Percentiles rank a stretch among this genome's conserved stretches.
These are phyloP conservation scores for Sphaeridia pumilis DNA, from an alignment of 2,888 invertebrate genomes.

Conservation along the genomic window DNA sequence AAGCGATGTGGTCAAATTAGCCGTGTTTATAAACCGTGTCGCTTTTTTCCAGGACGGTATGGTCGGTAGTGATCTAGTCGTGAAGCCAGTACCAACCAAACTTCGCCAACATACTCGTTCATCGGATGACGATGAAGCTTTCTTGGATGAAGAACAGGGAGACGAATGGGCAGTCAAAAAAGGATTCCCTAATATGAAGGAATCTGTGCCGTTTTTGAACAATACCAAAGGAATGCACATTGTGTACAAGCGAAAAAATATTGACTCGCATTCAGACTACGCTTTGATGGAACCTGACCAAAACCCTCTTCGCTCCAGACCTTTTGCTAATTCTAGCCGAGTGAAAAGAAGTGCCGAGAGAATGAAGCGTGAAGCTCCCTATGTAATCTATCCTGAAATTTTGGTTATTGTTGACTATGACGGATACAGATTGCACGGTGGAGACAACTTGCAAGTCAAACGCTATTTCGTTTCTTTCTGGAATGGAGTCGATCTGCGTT, in stretches of 20 bases:
- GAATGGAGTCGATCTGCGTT: slow-evolving; percentile 88
- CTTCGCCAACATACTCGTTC: slow-evolving; percentile 41
- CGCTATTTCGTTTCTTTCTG: slow-evolving; percentile 89
- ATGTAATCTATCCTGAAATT: slow-evolving; percentile 88
- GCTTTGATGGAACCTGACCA: slow-evolving; percentile 36
- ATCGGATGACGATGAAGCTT: slow-evolving; percentile 54
- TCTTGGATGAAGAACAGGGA: slow-evolving; percentile 48
- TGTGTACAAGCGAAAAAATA: slow-evolving; percentile 34
- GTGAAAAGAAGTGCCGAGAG: slow-evolving; percentile 31
- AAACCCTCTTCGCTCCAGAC: slow-evolving; percentile 9
- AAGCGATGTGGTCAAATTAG: not conserved
- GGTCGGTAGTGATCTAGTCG: slow-evolving; percentile 76
- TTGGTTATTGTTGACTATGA: slow-evolving; percentile 92
- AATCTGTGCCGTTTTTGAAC: slow-evolving; percentile 31
- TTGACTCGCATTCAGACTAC: slow-evolving; percentile 35
- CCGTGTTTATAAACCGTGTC: too few species aligned
- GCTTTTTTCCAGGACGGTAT: slow-evolving; percentile 64
- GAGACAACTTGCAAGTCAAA: slow-evolving; percentile 72
- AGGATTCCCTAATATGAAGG: slow-evolving; percentile 36
- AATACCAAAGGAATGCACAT: slow-evolving; percentile 35
- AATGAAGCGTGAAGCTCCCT: slow-evolving; percentile 67
- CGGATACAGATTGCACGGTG: slow-evolving; percentile 61
- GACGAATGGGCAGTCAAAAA: slow-evolving; percentile 37
- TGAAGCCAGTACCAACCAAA: slow-evolving; percentile 69
- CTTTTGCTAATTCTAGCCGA: slow-evolving; percentile 12